Evolutionary conservation across 2,797 vertebrate genomes (phyloP), one percentile per base, ranked within the genome.

Genomic region (Peromyscus eremicus): DNA sequence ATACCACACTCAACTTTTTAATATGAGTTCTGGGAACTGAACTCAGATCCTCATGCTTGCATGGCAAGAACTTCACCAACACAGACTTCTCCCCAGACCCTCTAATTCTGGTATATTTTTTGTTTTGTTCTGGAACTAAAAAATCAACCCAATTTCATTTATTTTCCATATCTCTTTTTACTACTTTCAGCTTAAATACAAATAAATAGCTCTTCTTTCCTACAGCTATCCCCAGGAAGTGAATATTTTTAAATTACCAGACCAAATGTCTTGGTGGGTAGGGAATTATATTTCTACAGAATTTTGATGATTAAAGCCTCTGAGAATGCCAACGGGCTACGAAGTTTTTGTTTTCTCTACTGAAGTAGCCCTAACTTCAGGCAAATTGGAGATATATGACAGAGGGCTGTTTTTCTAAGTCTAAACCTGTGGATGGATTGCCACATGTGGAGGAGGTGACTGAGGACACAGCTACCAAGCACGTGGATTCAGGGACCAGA

Each of bases 121-220:
- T 34, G 14, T 77, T 64, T 89, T 89, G 46, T 88, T 75, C 46
- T 80, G 62, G 85, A n/a, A 93, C 17, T 71, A 46, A 80, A 79
- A 60, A 27, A 16, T 43, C 64, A 37, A 14, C 80, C 93, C 6
- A 14, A 87, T 94, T 94, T 91, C 82, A 94, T 93, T 91, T 94
- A 88, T 94, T 97, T 95, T 73, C 83, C 83, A 34, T 89, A 92
- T 83, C 88, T 71, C 81, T 62, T 70, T 92, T 77, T 82, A 91
- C 86, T 93, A 55, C 21, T 52, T 76, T 62, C 64, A 84, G 46
- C 93, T 97, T 97, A 83, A 96, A 94, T 86, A 88, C 89, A 96
- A 40, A n/a, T 62, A 92, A 97, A 95, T 89, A 77, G 84, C 90
- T 92, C 90, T 92, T 75, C 40, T 97, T 94, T 79, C 92, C 95